phyloP scores from a whole-genome alignment of 2,113 vertebrate species.

The Oenanthe melanoleuca region DNA sequence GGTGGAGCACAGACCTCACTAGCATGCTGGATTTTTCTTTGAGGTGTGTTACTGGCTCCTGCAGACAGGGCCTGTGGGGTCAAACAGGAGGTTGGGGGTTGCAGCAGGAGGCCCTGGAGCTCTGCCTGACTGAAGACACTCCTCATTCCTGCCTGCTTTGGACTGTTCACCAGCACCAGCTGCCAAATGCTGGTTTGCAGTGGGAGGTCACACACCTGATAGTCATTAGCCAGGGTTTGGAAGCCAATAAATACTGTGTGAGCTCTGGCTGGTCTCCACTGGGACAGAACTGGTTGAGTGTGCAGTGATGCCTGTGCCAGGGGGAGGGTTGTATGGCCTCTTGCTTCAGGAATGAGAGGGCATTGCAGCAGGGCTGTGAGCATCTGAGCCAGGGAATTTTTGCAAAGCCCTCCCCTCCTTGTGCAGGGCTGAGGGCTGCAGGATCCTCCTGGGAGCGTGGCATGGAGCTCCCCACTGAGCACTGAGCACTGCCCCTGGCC shows the following conservation, averaged over 20 bases:
- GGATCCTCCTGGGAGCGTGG: not conserved
- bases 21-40: not conserved
- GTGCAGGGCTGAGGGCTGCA: not conserved
- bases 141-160: not conserved
- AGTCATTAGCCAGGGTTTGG: not conserved
- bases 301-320: not conserved
- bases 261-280: not conserved
- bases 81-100: not conserved
- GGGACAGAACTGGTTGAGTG: not conserved
- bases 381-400: not conserved
- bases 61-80: not conserved
- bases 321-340: not conserved
- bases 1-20: not conserved
- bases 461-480: not conserved
- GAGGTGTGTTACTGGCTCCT: not conserved
- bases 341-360: not conserved
- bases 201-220: not conserved
- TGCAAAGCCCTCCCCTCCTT: not conserved
- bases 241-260: not conserved
- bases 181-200: not conserved
- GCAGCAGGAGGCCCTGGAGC: not conserved
- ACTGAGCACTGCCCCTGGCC: not conserved
- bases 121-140: not conserved
- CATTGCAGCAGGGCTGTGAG: not conserved
- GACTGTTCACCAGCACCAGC: accelerated